Conservation (phyloP, 2,888 invertebrate species). For the Penaeus monodon region DNA sequence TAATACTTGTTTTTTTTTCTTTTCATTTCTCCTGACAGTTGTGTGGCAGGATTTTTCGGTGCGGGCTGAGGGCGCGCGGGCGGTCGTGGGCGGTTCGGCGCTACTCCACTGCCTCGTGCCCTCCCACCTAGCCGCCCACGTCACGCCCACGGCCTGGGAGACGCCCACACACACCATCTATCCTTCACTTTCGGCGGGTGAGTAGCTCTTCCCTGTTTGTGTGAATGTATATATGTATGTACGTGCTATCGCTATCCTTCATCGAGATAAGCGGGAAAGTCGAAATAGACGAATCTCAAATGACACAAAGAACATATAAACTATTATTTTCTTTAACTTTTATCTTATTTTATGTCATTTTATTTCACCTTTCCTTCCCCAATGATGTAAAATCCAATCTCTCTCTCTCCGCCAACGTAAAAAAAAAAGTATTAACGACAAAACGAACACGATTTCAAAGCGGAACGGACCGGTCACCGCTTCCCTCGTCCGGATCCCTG, state of each 20-base stretch:
- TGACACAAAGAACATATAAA: too few relatives aligned
- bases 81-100: slow-evolving; percentile 90
- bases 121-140: slow-evolving; percentile 41
- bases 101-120: slow-evolving; percentile 76
- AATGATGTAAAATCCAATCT: too few relatives aligned
- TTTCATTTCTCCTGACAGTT: slow-evolving; percentile 74
- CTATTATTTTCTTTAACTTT: too few relatives aligned
- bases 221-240: not conserved
- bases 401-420: too few relatives aligned
- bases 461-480: too few relatives aligned
- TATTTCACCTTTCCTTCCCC: too few relatives aligned
- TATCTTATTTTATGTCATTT: too few relatives aligned
- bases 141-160: slow-evolving; percentile 56
- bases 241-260: not conserved
- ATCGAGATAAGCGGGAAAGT: not conserved
- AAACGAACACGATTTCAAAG: too few relatives aligned
- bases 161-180: slow-evolving; percentile 54
- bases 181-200: slow-evolving; percentile 43
- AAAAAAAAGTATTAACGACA: too few relatives aligned
- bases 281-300: too few relatives aligned
- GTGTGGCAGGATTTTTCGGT: slow-evolving; percentile 88
- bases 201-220: not conserved
- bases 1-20: not conserved
- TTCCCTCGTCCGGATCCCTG: too few relatives aligned
- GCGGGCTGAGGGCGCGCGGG: slow-evolving; percentile 90